Evolutionary conservation across 37 sponge, comb jelly and placozoan genomes (phyloP).

Genomic region (Axinella damicornis): DNA sequence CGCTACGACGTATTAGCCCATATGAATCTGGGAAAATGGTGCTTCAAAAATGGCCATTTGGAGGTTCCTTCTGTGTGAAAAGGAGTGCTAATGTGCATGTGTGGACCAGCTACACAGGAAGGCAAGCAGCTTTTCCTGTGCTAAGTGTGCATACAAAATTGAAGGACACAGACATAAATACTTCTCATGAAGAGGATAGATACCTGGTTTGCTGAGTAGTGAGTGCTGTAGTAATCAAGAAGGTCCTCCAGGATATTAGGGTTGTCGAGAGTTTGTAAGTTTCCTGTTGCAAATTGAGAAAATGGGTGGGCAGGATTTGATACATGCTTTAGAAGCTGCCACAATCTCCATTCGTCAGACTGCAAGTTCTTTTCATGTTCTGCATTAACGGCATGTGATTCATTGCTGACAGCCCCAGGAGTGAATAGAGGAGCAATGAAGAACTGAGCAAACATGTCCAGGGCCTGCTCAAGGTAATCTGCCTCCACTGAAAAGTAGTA

Average conservation of each 20-base stretch:
- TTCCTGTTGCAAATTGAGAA: constrained; percentile 71
- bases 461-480: constrained; percentile 66
- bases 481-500: constrained; percentile 80
- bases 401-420: constrained; percentile 45
- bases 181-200: too few relatives aligned
- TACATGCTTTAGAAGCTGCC: constrained; percentile 78
- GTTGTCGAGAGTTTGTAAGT: constrained; percentile 66
- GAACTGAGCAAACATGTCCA: constrained; percentile 91
- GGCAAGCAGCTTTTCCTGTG: too few relatives aligned
- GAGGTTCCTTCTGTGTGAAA: too few relatives aligned
- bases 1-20: too few relatives aligned
- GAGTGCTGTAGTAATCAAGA: constrained; percentile 38
- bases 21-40: too few relatives aligned
- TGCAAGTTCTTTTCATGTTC: constrained; percentile 84
- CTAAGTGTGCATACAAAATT: too few relatives aligned
- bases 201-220: constrained; percentile 78
- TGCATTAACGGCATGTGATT: constrained; percentile 89
- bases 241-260: constrained; percentile 40
- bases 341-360: constrained; percentile 70
- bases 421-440: constrained; percentile 89
- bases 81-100: too few relatives aligned
- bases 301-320: constrained; percentile 80
- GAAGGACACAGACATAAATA: too few relatives aligned
- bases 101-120: too few relatives aligned
- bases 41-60: too few relatives aligned